Evolutionary conservation across 2,113 vertebrate species (phyloP), one percentile per base, ranked within the genome.

Genomic region (Seriola quinqueradiata): DNA sequence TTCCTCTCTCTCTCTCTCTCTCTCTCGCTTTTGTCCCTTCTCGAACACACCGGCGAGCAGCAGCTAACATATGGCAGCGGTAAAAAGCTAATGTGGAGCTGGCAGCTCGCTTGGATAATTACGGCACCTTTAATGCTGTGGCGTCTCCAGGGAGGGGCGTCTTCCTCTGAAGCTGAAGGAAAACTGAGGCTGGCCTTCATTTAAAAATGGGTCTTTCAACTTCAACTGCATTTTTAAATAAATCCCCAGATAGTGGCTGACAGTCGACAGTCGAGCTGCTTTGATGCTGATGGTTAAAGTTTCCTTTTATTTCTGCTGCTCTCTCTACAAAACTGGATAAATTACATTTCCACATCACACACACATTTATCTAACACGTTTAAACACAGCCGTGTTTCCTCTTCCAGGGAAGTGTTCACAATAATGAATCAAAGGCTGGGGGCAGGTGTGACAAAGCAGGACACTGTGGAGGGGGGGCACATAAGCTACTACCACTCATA

Each of bases 51-150:
- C 25, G 17, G 57, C 11, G 21, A 44, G 59, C 70, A 60, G 57
- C 34, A 36, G 34, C 14, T 23, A 54, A 64, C 72, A 64, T 74
- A 50, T 75, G 59, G 72, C 58, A 50, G 71, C 19, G 36, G 71
- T 63, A 40, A 66, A 28, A 57, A 50, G 75, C 65, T 59, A 74
- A 74, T 50, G 58, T 38, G 44, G 46, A 75, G 44, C 72, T 68
- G 64, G 63, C 50, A 58, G 63, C 52, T 10, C 9, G 55, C 63
- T 28, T 21, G 1, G 65, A 52, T 79, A 14, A 63, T 70, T 75
- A 55, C 16, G 3, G 13, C 25, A 57, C 48, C 79, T 82, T 64
- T 75, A 57, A 46, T 36, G 52, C 54, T 34, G 2, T 12, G 2
- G 21, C 5, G 70, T 81, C 78, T 60, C 78, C 25, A 0, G 67